A percentile compares a stretch with the other conserved stretches of the same genome.
phyloP scores from a whole-genome alignment of 2,888 invertebrate species.

The Lypha dubia region DNA sequence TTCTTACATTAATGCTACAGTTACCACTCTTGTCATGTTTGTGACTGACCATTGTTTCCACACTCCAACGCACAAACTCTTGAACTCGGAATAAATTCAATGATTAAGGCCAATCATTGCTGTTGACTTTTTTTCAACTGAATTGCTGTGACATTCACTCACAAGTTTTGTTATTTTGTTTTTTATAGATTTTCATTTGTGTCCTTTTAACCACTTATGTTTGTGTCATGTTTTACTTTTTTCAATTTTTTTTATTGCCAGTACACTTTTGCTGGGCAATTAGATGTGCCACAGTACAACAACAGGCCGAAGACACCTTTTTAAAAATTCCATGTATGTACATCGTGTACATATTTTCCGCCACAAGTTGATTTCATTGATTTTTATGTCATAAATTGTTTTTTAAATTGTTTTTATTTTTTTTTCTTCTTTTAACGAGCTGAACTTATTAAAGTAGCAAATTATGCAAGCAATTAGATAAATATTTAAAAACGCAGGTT shows the following conservation, averaged over 20 bases:
- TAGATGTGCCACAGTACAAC: conserved; percentile 39
- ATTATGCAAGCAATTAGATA: conserved; percentile 40
- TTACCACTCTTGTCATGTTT: conserved; percentile 20
- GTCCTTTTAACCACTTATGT: conserved; percentile 66
- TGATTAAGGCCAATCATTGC: conserved; percentile 58
- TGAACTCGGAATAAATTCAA: conserved; percentile 51
- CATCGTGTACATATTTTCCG: conserved; percentile 65
- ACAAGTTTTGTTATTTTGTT: conserved; percentile 45
- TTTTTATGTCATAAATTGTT: conserved; percentile 62
- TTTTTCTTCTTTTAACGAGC: conserved; percentile 16
- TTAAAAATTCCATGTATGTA: conserved; percentile 63
- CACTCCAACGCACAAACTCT: conserved; percentile 27
- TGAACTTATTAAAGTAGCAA: conserved; percentile 43
- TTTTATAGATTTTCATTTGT: conserved; percentile 52
- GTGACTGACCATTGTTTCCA: conserved; percentile 21
- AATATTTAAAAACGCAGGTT: neutral
- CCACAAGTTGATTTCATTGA: conserved; percentile 70
- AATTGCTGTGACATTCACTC: conserved; percentile 64
- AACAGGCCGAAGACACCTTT: conserved; percentile 39
- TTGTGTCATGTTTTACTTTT: conserved; percentile 61
- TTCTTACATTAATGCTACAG: neutral
- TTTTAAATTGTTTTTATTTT: conserved; percentile 35
- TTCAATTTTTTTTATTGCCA: conserved; percentile 34
- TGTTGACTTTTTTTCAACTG: conserved; percentile 28
- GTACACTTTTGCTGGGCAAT: conserved; percentile 60